phyloP scores from a whole-genome alignment of 1,140 invertebrate genomes.

The Bombus turneri region DNA sequence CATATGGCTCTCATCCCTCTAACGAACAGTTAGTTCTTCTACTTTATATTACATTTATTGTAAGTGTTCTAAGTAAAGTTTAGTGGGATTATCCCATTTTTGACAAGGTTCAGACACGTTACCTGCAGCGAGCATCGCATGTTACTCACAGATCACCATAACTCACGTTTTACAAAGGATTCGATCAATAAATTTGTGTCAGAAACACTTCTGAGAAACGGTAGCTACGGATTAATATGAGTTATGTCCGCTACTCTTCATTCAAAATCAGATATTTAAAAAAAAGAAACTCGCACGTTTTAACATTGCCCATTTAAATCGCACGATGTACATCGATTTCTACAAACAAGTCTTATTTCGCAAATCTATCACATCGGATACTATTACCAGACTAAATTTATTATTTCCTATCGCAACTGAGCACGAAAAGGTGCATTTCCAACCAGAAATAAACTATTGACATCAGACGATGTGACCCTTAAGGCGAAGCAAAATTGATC shows the following conservation, averaged over 20 bases:
- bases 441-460: too few relatives aligned
- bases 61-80: neutral
- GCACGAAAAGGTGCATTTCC: too few relatives aligned
- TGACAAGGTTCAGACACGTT: neutral
- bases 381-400: too few relatives aligned
- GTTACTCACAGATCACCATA: neutral
- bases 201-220: neutral
- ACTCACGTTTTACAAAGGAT: neutral
- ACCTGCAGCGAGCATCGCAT: neutral
- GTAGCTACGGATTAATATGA: neutral
- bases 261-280: neutral
- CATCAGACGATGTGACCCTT: too few relatives aligned
- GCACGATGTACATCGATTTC: too few relatives aligned
- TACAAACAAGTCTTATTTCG: too few relatives aligned
- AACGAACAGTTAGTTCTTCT: neutral
- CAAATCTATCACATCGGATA: too few relatives aligned
- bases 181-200: neutral
- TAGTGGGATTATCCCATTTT: neutral
- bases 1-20: too few relatives aligned
- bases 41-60: neutral
- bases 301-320: too few relatives aligned
- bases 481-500: too few relatives aligned
- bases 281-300: neutral
- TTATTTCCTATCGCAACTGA: too few relatives aligned
- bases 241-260: neutral